Evolutionary conservation across 2,888 invertebrate genomes (phyloP), one percentile per base, ranked within the genome.

Genomic region (Mimas tiliae): DNA sequence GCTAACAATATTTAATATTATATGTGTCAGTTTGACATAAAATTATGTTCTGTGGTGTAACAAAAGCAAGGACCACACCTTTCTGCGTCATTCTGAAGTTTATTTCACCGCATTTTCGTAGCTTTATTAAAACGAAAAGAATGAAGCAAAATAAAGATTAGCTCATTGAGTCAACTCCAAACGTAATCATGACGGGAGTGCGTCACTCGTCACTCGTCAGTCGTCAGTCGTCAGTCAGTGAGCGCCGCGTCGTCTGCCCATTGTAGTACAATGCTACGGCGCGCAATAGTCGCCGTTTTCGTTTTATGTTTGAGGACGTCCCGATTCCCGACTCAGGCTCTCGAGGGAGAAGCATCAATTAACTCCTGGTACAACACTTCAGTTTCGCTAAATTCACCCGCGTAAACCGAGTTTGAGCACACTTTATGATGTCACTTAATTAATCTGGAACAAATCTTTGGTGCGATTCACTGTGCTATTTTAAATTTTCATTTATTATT

Each of bases 301-400:
- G 53, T 9, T 55, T 34, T 55, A 34, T 34, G 33, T 53, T 33
- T 16, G 55, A 34, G 55, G 38, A 38, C 48, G n/a, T 48, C n/a
- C 48, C 7, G 6, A 6, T 8, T 48, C 6, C 48, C 16, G 16
- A 7, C 16, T 6, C 38, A 14, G 16, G n/a, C 55, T 38, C 38
- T 11, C 38, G 9, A 11, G 11, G 38, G 55, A 55, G 7, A 34
- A 55, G 38, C 55, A 55, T 55, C 55, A 55, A 27, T 55, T 55
- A 55, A 38, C 9, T 55, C 38, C 38, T 55, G 38, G 16, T 16
- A 16, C 38, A 34, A 38, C 55, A 55, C 38, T 55, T 16, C 11
- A 55, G 55, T 38, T 55, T 55, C 55, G 55, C 16, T 38, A 55
- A 55, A 55, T 55, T 55, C 55, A 16, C 38, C 34, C 38, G 38